Conservation (phyloP, 2,888 invertebrate genomes). For the Drosophila paramelanica region DNA sequence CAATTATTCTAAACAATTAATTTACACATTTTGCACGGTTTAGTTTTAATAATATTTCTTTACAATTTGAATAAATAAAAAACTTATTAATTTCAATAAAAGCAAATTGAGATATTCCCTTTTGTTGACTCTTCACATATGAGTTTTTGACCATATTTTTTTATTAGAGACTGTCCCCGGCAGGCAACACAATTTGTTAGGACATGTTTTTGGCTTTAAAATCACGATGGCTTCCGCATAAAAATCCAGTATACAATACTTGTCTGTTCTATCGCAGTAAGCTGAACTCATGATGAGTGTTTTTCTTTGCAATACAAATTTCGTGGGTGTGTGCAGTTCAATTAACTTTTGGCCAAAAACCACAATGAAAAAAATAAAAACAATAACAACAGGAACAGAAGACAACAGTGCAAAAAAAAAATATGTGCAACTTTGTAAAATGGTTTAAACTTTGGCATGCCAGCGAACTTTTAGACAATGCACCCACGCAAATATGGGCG, state of each 20-base stretch:
- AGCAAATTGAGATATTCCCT: too few relatives aligned
- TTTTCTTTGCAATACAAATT: conserved; percentile 39
- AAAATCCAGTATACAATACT: conserved; percentile 13
- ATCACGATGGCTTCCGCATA: conserved; percentile 3
- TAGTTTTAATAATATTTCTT: too few relatives aligned
- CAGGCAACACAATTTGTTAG: background rate
- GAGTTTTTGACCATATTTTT: too few relatives aligned
- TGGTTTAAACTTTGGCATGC: conserved; percentile 69
- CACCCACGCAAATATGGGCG: conserved; percentile 29
- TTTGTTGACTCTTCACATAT: too few relatives aligned
- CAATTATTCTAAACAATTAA: too few relatives aligned
- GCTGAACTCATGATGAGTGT: conserved; percentile 12
- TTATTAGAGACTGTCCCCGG: too few relatives aligned
- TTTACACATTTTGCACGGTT: too few relatives aligned
- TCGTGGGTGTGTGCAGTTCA: conserved; percentile 67
- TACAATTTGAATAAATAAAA: background rate
- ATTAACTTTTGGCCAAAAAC: conserved; percentile 66
- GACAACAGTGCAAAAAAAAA: conserved; percentile 36
- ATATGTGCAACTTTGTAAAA: conserved; percentile 56
- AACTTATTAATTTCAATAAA: too few relatives aligned
- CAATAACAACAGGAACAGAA: conserved; percentile 32
- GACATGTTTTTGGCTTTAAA: background rate
- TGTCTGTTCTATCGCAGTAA: conserved; percentile 16
- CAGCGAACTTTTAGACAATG: conserved; percentile 60
- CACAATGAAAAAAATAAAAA: conserved; percentile 21